Percentiles rank a stretch among this genome's conserved stretches.
Conservation (phyloP, 2,888 invertebrate genomes). For the Parnassius orleans region DNA sequence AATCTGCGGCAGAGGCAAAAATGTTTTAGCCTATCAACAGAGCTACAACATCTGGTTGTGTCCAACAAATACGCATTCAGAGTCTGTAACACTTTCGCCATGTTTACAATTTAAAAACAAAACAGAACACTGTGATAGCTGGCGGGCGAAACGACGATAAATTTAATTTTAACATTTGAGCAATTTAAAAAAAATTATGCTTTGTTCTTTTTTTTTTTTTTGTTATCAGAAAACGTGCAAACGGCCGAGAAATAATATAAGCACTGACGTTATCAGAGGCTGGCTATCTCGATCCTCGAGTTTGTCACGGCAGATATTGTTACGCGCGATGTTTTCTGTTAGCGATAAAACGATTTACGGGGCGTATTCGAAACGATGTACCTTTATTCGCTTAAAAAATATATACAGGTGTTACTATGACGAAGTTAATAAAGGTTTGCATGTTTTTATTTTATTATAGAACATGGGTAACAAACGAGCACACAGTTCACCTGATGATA, state of each 20-base stretch:
- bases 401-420: too few species aligned
- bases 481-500: too few species aligned
- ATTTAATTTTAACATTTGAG: slow-evolving; percentile 12
- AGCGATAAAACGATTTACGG: slow-evolving; percentile 53
- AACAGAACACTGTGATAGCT: slow-evolving; percentile 22
- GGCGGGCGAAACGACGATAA: slow-evolving; percentile 17
- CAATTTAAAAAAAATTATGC: slow-evolving; percentile 11
- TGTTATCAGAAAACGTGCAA: slow-evolving; percentile 47
- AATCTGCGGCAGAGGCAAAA: slow-evolving; percentile 69
- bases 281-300: slow-evolving; percentile 62
- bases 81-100: slow-evolving; percentile 65
- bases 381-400: background rate
- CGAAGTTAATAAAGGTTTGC: too few species aligned
- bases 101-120: slow-evolving; percentile 33
- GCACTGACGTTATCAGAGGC: slow-evolving; percentile 72
- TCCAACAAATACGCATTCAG: slow-evolving; percentile 68
- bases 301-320: slow-evolving; percentile 77
- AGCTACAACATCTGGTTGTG: slow-evolving; percentile 63
- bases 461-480: too few species aligned
- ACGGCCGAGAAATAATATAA: slow-evolving; percentile 54
- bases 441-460: too few species aligned
- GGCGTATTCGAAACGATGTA: slow-evolving; percentile 30
- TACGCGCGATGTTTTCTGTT: slow-evolving; percentile 55
- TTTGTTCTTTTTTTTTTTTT: slow-evolving; percentile 10
- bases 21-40: slow-evolving; percentile 65